A percentile compares a stretch with the other conserved stretches of the same genome.
Conservation (phyloP, 2,888 invertebrate genomes). For the Rotaria socialis region DNA sequence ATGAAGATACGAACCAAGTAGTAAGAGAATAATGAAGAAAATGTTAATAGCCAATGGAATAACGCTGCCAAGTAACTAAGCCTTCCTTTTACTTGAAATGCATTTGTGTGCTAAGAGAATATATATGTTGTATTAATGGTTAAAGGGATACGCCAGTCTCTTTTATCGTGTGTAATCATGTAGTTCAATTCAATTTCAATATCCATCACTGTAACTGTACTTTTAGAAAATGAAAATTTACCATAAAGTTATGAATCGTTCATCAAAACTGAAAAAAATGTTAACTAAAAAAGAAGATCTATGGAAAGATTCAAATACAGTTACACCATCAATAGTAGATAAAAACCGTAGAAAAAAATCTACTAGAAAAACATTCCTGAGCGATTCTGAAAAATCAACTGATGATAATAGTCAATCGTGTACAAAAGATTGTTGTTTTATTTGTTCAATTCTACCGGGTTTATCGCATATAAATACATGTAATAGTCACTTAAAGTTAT, state of each 20-base stretch:
- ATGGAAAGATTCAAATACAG: background rate
- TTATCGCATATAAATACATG: conserved; percentile 2
- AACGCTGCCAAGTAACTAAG: background rate
- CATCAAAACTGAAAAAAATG: background rate
- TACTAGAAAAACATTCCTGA: background rate
- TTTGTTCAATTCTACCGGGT: background rate
- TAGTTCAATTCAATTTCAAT: too few relatives aligned
- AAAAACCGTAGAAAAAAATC: background rate
- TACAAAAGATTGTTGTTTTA: background rate
- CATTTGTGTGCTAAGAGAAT: background rate
- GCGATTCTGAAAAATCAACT: background rate
- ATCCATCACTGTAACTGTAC: too few relatives aligned
- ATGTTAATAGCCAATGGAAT: background rate
- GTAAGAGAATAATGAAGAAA: background rate
- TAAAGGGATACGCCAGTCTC: background rate
- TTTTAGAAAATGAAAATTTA: too few relatives aligned
- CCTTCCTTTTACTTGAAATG: background rate
- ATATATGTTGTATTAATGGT: background rate
- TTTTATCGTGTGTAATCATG: too few relatives aligned
- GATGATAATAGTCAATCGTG: background rate
- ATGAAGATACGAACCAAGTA: background rate
- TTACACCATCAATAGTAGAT: background rate
- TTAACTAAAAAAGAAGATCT: background rate
- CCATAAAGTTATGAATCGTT: background rate
- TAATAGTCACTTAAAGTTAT: background rate